Evolutionary conservation across 2,113 vertebrate genomes (phyloP), one percentile per base, ranked within the genome.

Genomic region (Propithecus coquereli): DNA sequence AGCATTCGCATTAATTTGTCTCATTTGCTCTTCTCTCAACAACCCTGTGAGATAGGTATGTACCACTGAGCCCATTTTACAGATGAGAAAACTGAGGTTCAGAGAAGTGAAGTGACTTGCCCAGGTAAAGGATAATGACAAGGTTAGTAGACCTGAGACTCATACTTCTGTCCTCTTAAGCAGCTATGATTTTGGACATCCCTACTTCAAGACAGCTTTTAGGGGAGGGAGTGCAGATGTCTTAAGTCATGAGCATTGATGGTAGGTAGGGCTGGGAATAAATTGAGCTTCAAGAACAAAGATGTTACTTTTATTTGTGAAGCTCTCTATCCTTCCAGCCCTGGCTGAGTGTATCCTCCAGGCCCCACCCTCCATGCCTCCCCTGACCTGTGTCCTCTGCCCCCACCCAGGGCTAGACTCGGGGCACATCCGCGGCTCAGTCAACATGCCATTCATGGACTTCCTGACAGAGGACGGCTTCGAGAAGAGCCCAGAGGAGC

Each of bases 361-460:
- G 68, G 47, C 5, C 45, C 18, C 34, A 3, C 22, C 27, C 6
- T 9, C 61, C 7, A 2, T 43, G 30, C 40, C 20, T 6, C 14
- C 52, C 16, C 76, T 95, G 57, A 95, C 43, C 92, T 83, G 40
- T 88, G 40, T 70, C 50, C 71, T 77, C 40, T 96, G 95, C 34
- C 2, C 32, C 74, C 25, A 0, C 63, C 20, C 98, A 99, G 99
- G 98, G 57, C 98, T 98, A 8, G 98, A 98, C 70, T 99, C 99
- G 0, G 99, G 99, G 47, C 99, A 99, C 95, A 99, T 99, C 97
- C 99, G 98, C 0, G 99, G 99, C 2, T 82, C 99, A 0, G 91
- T 99, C 98, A 99, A 99, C 98, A 99, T 99, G 98, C 99, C 99
- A 0, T 99, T 99, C 97, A 95, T 95, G 8, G 97, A 98, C 12